Percentiles rank a stretch among this genome's conserved stretches.
phyloP scores from a whole-genome alignment of 2,888 invertebrate genomes.

The Sturmia bella region DNA sequence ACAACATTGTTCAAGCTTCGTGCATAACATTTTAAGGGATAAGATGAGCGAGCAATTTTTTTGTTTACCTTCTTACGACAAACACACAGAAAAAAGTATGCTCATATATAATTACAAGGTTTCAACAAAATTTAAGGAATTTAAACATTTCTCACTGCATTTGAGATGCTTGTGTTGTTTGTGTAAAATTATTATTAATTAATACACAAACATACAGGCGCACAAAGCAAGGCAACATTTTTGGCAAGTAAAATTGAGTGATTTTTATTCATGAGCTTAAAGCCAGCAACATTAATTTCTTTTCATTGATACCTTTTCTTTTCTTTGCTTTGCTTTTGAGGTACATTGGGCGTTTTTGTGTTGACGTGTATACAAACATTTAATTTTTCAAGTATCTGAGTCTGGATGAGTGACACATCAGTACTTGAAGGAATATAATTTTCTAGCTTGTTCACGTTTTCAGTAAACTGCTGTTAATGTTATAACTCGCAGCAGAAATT shows the following conservation, averaged over 20 bases:
- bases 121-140: conserved; percentile 64
- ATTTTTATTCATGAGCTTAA: conserved; percentile 66
- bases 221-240: conserved; percentile 2
- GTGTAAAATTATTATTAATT: conserved; percentile 60
- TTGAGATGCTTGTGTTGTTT: conserved; percentile 4
- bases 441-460: neutral
- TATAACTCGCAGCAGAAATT: neutral
- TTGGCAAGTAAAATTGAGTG: conserved; percentile 62
- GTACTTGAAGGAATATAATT: conserved; percentile 2
- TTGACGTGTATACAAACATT: conserved; percentile 75
- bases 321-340: neutral
- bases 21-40: neutral
- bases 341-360: conserved; percentile 74
- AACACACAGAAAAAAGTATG: neutral
- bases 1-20: conserved; percentile 13
- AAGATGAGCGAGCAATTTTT: neutral
- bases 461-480: no score
- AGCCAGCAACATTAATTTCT: conserved; percentile 49
- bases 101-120: conserved; percentile 57
- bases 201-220: conserved; percentile 28
- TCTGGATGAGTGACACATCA: neutral
- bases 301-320: conserved; percentile 35
- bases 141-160: conserved; percentile 48
- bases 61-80: neutral
- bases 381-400: conserved; percentile 65